A percentile compares a stretch with the other conserved stretches of the same genome.
Conservation (phyloP, 2,888 invertebrate genomes). For the Onthophagus sagittarius region DNA sequence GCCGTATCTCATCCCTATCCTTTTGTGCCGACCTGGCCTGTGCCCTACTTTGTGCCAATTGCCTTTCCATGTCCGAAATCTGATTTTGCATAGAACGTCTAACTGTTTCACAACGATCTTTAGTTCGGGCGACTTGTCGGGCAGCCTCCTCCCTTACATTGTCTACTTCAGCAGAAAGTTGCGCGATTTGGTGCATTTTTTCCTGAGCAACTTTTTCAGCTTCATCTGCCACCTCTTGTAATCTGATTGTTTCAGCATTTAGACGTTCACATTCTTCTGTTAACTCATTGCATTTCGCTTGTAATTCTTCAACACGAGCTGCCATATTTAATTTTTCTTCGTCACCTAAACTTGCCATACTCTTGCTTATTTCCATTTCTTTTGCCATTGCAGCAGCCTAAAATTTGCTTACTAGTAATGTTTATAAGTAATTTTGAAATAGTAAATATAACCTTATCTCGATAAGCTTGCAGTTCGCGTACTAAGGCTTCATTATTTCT, state of each 20-base stretch:
- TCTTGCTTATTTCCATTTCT: constrained; percentile 54
- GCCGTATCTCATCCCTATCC: constrained; percentile 66
- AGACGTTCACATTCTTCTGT: constrained; percentile 40
- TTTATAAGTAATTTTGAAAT: neutral
- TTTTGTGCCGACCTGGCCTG: constrained; percentile 62
- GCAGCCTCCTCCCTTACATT: constrained; percentile 66
- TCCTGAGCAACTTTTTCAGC: constrained; percentile 61
- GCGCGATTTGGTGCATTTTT: constrained; percentile 65
- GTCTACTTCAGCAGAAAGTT: constrained; percentile 62
- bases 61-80: constrained; percentile 63
- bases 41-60: constrained; percentile 62
- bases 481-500: constrained; percentile 63
- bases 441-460: constrained; percentile 53
- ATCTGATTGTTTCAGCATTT: constrained; percentile 49
- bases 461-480: constrained; percentile 59
- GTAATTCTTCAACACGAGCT: constrained; percentile 42
- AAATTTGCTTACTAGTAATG: neutral
- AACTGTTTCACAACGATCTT: constrained; percentile 63
- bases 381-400: constrained; percentile 29
- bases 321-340: constrained; percentile 48
- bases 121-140: constrained; percentile 60
- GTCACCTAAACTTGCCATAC: constrained; percentile 49
- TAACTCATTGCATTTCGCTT: constrained; percentile 38
- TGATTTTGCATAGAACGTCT: constrained; percentile 61
- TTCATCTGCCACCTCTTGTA: constrained; percentile 57